Evolutionary conservation across 2,888 invertebrate species (phyloP), one percentile per base, ranked within the genome.

Genomic region (Aelia acuminata): DNA sequence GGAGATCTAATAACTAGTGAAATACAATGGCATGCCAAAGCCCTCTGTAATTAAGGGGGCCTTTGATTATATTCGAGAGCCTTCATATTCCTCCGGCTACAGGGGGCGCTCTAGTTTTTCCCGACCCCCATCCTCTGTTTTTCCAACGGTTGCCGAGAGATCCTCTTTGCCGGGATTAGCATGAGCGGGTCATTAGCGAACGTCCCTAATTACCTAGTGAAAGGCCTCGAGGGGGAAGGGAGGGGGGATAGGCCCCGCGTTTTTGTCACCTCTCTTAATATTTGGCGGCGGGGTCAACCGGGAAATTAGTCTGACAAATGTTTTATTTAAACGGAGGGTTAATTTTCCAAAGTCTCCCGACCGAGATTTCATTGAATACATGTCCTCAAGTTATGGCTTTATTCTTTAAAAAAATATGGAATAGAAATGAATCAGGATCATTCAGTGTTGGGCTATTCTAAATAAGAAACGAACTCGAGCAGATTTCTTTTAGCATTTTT

Each of bases 251-350:
- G n/a, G n/a, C n/a, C n/a, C 31, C 20, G 31, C 18, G 63, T 70
- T 70, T 70, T 70, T 70, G 63, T 70, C 63, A 70, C 63, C 63
- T 70, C 63, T 70, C 63, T 70, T 70, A 70, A 70, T 70, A 70
- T 70, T 70, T 70, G 63, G 63, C 35, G 31, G 31, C 63, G 13
- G 63, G 63, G 63, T 70, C 63, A 70, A 70, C 63, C 35, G 63
- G 63, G 31, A 70, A 70, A 70, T 70, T 31, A 70, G 31, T 35
- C 63, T 70, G 63, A 70, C 63, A 70, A 70, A 70, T 70, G 63
- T 70, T 70, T 70, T 70, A 70, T 31, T 70, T 70, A 70, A 70
- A 70, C 18, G 13, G 31, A 7, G 63, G 18, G 4, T 15, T 70
- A 70, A 70, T 70, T 70, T 70, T 70, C 31, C 18, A 70, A 35